Evolutionary conservation across 2,888 invertebrate genomes (phyloP).

Genomic region (Ochropleura plecta): DNA sequence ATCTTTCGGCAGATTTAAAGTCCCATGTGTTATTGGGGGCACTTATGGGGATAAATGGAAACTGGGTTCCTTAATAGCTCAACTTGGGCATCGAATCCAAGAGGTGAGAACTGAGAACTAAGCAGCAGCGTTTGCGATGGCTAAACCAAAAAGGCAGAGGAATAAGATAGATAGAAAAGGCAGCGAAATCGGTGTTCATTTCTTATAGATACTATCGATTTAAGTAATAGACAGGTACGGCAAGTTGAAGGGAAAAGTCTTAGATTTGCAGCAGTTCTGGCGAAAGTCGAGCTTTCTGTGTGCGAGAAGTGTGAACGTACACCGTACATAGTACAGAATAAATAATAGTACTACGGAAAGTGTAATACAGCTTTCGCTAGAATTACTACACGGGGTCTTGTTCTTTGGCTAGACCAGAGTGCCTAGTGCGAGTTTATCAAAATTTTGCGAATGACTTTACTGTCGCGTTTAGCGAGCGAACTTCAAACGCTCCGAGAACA

Average conservation of each 20-base stretch:
- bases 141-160: not conserved
- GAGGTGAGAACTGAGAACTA: not conserved
- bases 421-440: too few relatives aligned
- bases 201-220: slow-evolving; percentile 1
- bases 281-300: slow-evolving; percentile 33
- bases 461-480: too few relatives aligned
- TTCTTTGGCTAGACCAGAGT: not conserved
- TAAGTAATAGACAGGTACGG: slow-evolving; percentile 5
- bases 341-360: slow-evolving; percentile 32
- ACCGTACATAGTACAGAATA: slow-evolving; percentile 23
- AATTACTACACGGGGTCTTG: slow-evolving; percentile 5
- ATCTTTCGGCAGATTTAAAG: not conserved
- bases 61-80: not conserved
- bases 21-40: not conserved
- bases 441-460: too few relatives aligned
- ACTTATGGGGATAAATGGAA: not conserved
- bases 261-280: slow-evolving; percentile 21
- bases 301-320: slow-evolving; percentile 30
- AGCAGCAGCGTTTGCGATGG: not conserved
- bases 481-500: too few relatives aligned
- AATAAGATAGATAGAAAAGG: not conserved
- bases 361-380: slow-evolving; percentile 33
- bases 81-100: not conserved
- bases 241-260: slow-evolving; percentile 12
- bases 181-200: not conserved